Conservation (phyloP, 2,113 vertebrate genomes). For the Colinus virginianus region DNA sequence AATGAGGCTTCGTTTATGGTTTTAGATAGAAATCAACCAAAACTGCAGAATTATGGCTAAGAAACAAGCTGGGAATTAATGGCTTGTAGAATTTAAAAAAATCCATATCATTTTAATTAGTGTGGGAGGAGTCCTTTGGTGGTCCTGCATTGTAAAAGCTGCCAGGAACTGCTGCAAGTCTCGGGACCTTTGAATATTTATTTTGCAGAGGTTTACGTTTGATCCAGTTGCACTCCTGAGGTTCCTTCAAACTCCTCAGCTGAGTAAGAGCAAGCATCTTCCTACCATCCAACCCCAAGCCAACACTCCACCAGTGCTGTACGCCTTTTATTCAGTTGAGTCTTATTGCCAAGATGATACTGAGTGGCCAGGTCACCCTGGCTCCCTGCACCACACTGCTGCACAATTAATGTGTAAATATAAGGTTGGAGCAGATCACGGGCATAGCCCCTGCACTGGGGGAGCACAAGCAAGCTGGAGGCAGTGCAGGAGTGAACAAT, state of each 20-base stretch:
- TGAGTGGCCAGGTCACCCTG: conserved; percentile 2
- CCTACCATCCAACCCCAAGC: neutral
- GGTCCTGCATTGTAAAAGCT: neutral
- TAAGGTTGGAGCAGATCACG: conserved; percentile 13
- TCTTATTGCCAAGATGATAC: neutral
- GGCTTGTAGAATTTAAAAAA: conserved; percentile 6
- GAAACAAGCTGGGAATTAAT: neutral
- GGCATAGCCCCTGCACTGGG: neutral
- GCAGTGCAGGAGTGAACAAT: conserved; percentile 29
- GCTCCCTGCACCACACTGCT: neutral
- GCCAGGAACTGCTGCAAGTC: neutral
- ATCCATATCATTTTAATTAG: conserved; percentile 22
- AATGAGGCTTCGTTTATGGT: neutral
- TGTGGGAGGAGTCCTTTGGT: neutral
- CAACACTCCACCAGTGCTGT: neutral
- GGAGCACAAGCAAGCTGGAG: neutral
- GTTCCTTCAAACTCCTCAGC: neutral
- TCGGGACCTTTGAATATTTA: neutral
- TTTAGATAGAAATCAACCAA: conserved; percentile 51
- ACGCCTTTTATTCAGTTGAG: neutral
- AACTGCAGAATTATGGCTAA: conserved; percentile 11
- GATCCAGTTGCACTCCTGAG: neutral
- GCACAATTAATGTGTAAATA: conserved; percentile 65
- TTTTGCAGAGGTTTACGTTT: neutral
- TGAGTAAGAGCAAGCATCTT: neutral